These are phyloP conservation scores for Halichoerus grypus DNA, from an alignment of 2,113 vertebrate species.

Conservation along the genomic window DNA sequence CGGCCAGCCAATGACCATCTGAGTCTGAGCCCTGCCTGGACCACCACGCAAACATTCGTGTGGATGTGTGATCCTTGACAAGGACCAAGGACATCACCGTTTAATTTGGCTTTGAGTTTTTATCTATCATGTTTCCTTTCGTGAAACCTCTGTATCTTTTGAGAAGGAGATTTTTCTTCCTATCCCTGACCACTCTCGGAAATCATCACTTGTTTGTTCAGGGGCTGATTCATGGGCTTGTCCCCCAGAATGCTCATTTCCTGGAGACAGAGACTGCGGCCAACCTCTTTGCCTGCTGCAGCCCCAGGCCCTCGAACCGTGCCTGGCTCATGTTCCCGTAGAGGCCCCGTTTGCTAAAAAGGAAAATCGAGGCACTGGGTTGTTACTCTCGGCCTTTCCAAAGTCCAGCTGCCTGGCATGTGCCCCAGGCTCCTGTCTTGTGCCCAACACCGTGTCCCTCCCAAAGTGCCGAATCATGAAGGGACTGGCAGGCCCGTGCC, in stretches of 20 bases:
- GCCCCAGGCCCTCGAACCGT: not conserved
- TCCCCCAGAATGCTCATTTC: not conserved
- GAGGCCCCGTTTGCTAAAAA: not conserved
- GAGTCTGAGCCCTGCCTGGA: not conserved
- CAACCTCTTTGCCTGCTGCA: not conserved
- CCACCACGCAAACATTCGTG: accelerated
- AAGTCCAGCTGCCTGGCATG: not conserved
- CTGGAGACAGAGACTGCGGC: accelerated
- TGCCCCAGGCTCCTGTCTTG: not conserved
- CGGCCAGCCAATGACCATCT: not conserved
- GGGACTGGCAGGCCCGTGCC: not conserved
- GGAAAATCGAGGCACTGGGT: not conserved
- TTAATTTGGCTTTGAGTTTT: not conserved
- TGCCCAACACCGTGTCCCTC: not conserved
- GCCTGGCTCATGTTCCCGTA: not conserved
- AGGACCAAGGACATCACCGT: accelerated
- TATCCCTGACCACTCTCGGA: not conserved
- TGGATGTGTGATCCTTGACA: accelerated
- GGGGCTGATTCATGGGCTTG: not conserved
- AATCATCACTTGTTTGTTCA: not conserved
- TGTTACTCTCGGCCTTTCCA: not conserved
- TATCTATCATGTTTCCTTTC: not conserved
- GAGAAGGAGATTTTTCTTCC: not conserved
- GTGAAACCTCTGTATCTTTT: not conserved
- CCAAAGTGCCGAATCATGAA: accelerated